phyloP scores from a whole-genome alignment of 2,113 vertebrate species.

The Geothlypis trichas region DNA sequence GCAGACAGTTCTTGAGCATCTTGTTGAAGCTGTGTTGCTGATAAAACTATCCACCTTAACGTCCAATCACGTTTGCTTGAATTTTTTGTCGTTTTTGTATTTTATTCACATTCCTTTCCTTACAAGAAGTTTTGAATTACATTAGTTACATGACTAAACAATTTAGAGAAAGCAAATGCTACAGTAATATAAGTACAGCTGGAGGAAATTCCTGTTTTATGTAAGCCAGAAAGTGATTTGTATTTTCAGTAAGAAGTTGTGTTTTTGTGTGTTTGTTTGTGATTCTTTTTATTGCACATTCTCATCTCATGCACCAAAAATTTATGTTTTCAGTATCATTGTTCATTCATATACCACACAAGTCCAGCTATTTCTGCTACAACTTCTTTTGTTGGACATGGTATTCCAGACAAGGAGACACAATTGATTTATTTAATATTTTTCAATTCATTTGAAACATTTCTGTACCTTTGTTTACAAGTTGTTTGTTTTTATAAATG shows the following conservation, averaged over 20 bases:
- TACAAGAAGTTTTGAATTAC: not conserved
- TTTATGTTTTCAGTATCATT: not conserved
- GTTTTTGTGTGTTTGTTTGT: not conserved
- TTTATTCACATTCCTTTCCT: not conserved
- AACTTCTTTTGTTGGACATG: not conserved
- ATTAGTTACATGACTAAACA: not conserved
- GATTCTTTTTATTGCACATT: not conserved
- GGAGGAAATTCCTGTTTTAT: not conserved
- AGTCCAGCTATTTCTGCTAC: not conserved
- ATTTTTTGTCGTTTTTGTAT: not conserved
- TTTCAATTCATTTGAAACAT: not conserved
- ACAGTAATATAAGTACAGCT: not conserved
- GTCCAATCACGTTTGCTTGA: not conserved
- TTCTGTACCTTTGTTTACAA: not conserved
- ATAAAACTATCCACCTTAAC: not conserved
- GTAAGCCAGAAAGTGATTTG: not conserved
- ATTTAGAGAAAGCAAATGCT: not conserved
- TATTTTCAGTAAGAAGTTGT: not conserved
- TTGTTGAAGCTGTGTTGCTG: not conserved
- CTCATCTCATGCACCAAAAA: not conserved
- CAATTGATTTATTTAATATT: not conserved
- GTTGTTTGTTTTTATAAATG: not conserved
- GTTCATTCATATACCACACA: not conserved
- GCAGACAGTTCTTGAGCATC: not conserved
- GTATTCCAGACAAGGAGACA: not conserved